Conservation (phyloP, 2,797 vertebrate genomes). For the Microctenopoma steveboyesi region DNA sequence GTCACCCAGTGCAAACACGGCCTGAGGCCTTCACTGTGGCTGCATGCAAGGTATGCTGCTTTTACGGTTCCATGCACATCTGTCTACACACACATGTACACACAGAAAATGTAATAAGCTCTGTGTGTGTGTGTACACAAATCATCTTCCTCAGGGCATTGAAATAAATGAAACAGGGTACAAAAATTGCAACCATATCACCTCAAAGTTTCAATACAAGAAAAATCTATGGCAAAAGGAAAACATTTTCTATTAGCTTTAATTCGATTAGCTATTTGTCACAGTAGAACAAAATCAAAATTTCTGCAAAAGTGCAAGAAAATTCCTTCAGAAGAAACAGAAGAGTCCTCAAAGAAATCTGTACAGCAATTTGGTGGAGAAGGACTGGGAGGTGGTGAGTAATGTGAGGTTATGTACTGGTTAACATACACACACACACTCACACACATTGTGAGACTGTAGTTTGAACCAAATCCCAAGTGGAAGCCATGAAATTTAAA, state of each 20-base stretch:
- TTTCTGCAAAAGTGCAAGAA: conserved; percentile 28
- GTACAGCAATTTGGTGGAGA: conserved; percentile 29
- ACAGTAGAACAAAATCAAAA: conserved; percentile 32
- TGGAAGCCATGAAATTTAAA: conserved; percentile 39
- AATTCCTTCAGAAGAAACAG: conserved; percentile 41
- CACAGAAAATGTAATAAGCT: conserved; percentile 58
- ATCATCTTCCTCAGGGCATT: conserved; percentile 67
- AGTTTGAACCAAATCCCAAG: conserved; percentile 33
- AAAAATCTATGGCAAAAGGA: conserved; percentile 76
- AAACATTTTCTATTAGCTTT: conserved; percentile 62
- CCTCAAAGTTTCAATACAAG: conserved; percentile 75
- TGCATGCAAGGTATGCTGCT: conserved; percentile 76
- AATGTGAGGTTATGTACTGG: conserved; percentile 21
- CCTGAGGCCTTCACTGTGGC: conserved; percentile 77
- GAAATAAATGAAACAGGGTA: conserved; percentile 81
- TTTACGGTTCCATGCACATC: conserved; percentile 72
- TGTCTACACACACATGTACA: conserved; percentile 50
- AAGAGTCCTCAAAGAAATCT: conserved; percentile 27
- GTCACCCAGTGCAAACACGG: conserved; percentile 87
- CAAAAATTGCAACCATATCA: conserved; percentile 78
- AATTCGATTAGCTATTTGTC: background rate
- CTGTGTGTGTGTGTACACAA: conserved; percentile 12
- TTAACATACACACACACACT: conserved; percentile 27
- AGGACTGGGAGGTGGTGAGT: conserved; percentile 29
- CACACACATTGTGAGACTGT: conserved; percentile 44